Conservation (phyloP, 2,888 invertebrate genomes). For the Helobdella robusta region DNA sequence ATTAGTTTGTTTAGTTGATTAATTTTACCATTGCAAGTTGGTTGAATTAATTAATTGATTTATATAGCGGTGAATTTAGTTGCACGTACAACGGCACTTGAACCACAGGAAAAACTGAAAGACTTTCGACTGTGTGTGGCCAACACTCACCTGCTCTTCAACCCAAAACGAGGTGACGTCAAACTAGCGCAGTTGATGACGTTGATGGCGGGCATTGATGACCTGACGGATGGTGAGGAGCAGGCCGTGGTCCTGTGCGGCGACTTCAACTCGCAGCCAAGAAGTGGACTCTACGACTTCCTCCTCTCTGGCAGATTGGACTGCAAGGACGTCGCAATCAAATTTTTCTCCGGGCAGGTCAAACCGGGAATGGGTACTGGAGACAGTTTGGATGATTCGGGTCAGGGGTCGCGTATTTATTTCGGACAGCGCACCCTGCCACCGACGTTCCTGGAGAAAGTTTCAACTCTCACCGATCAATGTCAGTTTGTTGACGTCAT, state of each 20-base stretch:
- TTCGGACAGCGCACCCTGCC: slow-evolving; percentile 21
- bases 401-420: slow-evolving; percentile 35
- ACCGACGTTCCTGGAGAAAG: slow-evolving; percentile 43
- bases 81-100: no score
- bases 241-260: slow-evolving; percentile 78
- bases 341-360: slow-evolving; percentile 45
- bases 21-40: no score
- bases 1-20: no score
- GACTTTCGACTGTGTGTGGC: slow-evolving; percentile 25
- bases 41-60: no score
- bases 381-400: slow-evolving; percentile 16
- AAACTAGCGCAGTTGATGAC: slow-evolving; percentile 76
- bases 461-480: slow-evolving; percentile 51
- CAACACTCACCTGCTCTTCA: slow-evolving; percentile 87
- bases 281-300: slow-evolving; percentile 63
- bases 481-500: slow-evolving; percentile 46
- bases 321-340: slow-evolving; percentile 42
- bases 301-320: slow-evolving; percentile 59
- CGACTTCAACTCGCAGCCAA: slow-evolving; percentile 77
- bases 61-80: no score
- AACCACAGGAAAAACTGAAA: slow-evolving; percentile 1
- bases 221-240: slow-evolving; percentile 47
- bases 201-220: slow-evolving; percentile 72
- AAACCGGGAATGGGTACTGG: slow-evolving; percentile 36
- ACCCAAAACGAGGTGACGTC: slow-evolving; percentile 77